phyloP scores from a whole-genome alignment of 2,113 vertebrate genomes.

The Heterotilapia buettikoferi region DNA sequence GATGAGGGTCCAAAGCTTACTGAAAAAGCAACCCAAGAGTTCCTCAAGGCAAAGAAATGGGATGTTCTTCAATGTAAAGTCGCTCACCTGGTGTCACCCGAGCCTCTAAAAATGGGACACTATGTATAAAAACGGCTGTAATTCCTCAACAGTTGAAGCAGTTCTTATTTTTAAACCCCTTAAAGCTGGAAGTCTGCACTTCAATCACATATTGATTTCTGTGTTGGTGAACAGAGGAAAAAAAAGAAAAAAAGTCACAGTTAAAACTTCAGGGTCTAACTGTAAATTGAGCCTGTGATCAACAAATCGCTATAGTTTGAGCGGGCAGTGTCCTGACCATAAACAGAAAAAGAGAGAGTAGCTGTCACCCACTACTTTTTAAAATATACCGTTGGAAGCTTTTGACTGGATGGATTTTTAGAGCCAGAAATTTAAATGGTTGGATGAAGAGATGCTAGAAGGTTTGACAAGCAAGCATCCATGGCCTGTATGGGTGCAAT shows the following conservation, averaged over 20 bases:
- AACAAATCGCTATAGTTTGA: background rate
- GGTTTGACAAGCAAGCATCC: background rate
- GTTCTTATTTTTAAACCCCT: background rate
- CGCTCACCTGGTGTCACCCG: background rate
- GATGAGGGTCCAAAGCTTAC: background rate
- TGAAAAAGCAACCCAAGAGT: background rate
- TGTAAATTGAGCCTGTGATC: background rate
- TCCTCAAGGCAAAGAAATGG: background rate
- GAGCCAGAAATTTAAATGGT: background rate
- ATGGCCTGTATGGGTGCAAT: background rate
- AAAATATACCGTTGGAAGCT: background rate
- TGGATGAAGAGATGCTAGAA: background rate
- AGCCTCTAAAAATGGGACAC: background rate
- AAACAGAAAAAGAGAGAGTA: background rate
- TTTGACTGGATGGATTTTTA: background rate
- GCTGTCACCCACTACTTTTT: background rate
- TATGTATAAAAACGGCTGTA: background rate
- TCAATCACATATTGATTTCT: background rate
- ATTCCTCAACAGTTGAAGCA: background rate
- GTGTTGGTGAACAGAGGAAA: rapidly evolving
- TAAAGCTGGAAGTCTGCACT: background rate
- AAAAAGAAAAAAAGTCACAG: rapidly evolving
- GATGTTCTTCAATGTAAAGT: background rate
- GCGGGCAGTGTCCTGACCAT: background rate
- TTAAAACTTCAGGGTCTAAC: background rate